Base-by-base conservation (phyloP, 2,888 invertebrate species). In the Macrophya alboannulata region DNA sequence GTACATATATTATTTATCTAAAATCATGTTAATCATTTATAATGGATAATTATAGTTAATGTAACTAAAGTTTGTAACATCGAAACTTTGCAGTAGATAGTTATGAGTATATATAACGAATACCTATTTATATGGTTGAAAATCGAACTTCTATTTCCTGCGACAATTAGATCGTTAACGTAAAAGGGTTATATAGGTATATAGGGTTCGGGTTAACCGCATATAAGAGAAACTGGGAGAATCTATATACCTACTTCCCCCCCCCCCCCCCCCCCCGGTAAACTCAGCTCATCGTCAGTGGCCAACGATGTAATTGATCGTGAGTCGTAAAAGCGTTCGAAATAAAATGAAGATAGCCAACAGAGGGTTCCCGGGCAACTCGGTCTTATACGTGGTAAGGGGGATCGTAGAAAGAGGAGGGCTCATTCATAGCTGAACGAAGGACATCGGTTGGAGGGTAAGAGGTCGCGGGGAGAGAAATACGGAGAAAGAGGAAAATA, bases 351-450 rank as follows among this genome's bases (percentile, higher is more conserved):
- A 74, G 45, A 45, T 21, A 15, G 43, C 68, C 40, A 74, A 45
- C 72, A 74, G 10, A 74, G 72, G 72, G 45, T 45, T 31, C 31
- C 21, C 21, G 17, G 71, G 40, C n/a, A 17, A 17, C 37, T 5
- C 71, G 37, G 17, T 4, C 40, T 40, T 8, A 71, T 31, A 40
- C 68, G 68, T 25, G 9, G 31, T 6, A 68, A 37, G 37, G 15
- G 68, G 68, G 68, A 37, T 68, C 68, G 68, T 12, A 31, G 31
- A 37, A 17, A 5, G 15, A 68, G 15, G 45, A 74, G 25, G 72
- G 72, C 72, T 74, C 72, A 74, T 74, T 74, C 72, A 74, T 74
- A 45, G 72, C 43, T 45, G n/a, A 74, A 74, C 72, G 43, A 45
- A 74, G 72, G 45, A 74, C 45, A 21, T 31, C 10, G 72, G 21